These are phyloP conservation scores for Bacillus rossius DNA, from an alignment of 1,140 invertebrate species.

Conservation along the genomic window DNA sequence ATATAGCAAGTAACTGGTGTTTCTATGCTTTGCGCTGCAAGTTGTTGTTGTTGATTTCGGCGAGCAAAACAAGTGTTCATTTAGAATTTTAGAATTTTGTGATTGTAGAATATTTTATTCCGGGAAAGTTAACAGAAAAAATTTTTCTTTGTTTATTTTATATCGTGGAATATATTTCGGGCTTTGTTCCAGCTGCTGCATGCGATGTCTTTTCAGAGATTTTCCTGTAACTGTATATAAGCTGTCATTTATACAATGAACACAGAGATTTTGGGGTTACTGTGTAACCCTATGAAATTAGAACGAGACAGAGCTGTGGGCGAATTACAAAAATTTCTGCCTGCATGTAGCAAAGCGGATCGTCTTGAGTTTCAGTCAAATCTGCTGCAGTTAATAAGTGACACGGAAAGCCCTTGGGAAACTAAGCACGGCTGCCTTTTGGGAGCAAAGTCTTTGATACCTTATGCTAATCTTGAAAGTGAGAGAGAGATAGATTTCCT, in stretches of 20 bases:
- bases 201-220: no score
- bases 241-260: neutral
- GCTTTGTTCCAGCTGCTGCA: no score
- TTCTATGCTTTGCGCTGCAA: no score
- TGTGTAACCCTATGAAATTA: slow-evolving; percentile 40
- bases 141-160: no score
- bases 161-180: no score
- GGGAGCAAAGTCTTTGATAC: slow-evolving; percentile 37
- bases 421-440: slow-evolving; percentile 41
- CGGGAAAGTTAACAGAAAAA: no score
- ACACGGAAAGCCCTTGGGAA: slow-evolving; percentile 30
- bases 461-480: slow-evolving; percentile 26
- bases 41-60: no score
- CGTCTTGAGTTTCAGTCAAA: slow-evolving; percentile 28
- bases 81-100: no score
- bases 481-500: slow-evolving; percentile 34
- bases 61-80: no score
- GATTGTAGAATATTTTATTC: no score
- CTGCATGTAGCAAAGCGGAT: slow-evolving; percentile 20
- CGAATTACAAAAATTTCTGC: slow-evolving; percentile 35
- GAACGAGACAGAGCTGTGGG: slow-evolving; percentile 40
- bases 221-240: no score
- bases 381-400: slow-evolving; percentile 18
- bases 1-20: no score
- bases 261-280: slow-evolving; percentile 16